These are phyloP conservation scores for Caerostris extrusa DNA, from an alignment of 1,140 invertebrate genomes.

Conservation along the genomic window DNA sequence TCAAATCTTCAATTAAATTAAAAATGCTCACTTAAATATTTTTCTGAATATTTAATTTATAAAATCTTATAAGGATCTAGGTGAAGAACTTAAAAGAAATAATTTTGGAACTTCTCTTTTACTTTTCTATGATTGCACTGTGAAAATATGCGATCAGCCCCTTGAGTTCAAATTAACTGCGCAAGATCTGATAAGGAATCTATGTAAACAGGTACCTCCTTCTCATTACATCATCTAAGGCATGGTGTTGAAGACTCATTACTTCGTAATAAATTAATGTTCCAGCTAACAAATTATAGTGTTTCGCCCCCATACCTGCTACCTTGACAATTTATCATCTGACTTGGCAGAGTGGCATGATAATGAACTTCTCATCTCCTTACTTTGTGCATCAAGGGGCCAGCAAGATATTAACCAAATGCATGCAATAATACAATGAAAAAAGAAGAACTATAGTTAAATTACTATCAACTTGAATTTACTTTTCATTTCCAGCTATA, in stretches of 20 bases:
- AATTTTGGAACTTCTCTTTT: not conserved
- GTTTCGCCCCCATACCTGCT: slow-evolving; percentile 71
- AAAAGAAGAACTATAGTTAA: not conserved
- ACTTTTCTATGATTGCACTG: not conserved
- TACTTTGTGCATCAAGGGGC: not conserved
- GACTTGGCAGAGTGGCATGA: slow-evolving; percentile 16
- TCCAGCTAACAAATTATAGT: slow-evolving; percentile 71
- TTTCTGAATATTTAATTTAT: too few relatives aligned
- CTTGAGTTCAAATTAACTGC: slow-evolving; percentile 18
- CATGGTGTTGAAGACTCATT: slow-evolving; percentile 71
- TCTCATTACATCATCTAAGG: slow-evolving; percentile 71
- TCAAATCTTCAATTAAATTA: not conserved
- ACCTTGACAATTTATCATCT: slow-evolving; percentile 65
- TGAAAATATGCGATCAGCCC: slow-evolving; percentile 49
- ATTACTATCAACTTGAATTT: not conserved
- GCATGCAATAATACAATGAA: not conserved
- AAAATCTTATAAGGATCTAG: too few relatives aligned
- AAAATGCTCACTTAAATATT: not conserved
- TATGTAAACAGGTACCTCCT: slow-evolving; percentile 77
- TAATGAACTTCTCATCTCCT: slow-evolving; percentile 56
- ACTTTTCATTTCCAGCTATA: not conserved
- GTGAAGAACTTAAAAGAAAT: too few relatives aligned
- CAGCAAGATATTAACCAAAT: slow-evolving; percentile 39
- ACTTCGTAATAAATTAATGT: slow-evolving; percentile 75
- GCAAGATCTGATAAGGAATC: slow-evolving; percentile 66